Base-by-base conservation (phyloP, 2,797 vertebrate genomes). In the Ptychobarbus kaznakovi region DNA sequence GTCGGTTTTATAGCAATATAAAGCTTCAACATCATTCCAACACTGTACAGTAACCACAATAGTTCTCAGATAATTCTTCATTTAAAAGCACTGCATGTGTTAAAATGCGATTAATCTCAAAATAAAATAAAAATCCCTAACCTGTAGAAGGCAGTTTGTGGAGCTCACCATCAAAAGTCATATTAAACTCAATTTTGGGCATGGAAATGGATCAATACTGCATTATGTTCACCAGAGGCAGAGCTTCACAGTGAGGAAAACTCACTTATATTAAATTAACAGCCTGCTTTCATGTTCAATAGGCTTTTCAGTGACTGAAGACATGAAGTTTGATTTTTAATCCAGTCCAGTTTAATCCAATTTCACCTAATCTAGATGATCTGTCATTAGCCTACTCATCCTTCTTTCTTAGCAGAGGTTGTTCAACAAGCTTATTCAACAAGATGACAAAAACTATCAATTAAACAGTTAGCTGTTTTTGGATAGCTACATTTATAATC, bases 161-260 rank as follows among this genome's bases (percentile, higher is more conserved):
- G 16, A 72, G n/a, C 32, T 35, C 61, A 69, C 28, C 44, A n/a
- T 11, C 49, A 75, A 83, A 46, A 75, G 28, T 79, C 65, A 82
- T 16, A 79, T 35, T 84, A 11, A 61, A 79, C 10, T n/a, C 11
- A 6, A 18, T 38, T 78, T 73, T 42, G 25, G 51, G 38, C 61
- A 77, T 15, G 6, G 8, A 56, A 25, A 61, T 63, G 3, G 81
- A 89, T 89, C 86, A 87, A 87, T 89, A 84, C 38, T 44, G 22
- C 46, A 69, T 83, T 77, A 69, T 80, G 25, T n/a, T 87, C 58
- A 61, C 16, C 13, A 81, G 65, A 80, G 35, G 70, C 15, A 65
- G 35, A 40, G 32, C 22, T 68, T 42, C 69, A 78, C 32, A 44
- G 68, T 82, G 78, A 42, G 63, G 56, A 38, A 68, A 63, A 35